Evolutionary conservation across 2,113 vertebrate species (phyloP).

Genomic region (Melanocharis versteri): DNA sequence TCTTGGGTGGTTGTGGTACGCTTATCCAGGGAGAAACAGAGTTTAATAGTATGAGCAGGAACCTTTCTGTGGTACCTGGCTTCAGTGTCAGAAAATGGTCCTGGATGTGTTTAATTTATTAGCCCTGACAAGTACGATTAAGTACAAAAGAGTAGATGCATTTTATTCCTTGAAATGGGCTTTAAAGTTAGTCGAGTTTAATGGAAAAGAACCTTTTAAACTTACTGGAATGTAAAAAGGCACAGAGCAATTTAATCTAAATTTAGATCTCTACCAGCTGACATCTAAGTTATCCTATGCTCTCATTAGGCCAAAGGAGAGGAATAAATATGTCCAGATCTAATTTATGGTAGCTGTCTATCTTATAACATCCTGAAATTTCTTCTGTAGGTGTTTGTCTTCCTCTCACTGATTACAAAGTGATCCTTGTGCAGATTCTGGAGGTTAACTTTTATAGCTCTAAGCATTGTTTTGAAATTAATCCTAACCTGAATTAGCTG

Average conservation of each 20-base stretch:
- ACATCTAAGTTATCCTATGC: neutral
- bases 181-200: neutral
- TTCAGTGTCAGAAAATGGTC: neutral
- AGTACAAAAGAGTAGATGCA: neutral
- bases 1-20: fast-evolving
- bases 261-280: neutral
- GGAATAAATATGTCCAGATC: neutral
- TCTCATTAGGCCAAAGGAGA: neutral
- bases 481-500: neutral
- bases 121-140: neutral
- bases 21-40: neutral
- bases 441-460: neutral
- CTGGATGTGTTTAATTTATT: neutral
- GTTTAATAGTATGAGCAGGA: neutral
- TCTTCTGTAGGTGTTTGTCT: neutral
- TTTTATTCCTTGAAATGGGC: neutral
- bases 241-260: neutral
- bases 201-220: neutral
- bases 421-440: neutral
- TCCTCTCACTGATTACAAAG: neutral
- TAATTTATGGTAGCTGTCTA: neutral
- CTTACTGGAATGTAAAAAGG: neutral
- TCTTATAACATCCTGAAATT: neutral
- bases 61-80: neutral
- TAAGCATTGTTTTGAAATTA: neutral